These are phyloP conservation scores for Varroa destructor DNA, from an alignment of 1,140 invertebrate species.

Conservation along the genomic window DNA sequence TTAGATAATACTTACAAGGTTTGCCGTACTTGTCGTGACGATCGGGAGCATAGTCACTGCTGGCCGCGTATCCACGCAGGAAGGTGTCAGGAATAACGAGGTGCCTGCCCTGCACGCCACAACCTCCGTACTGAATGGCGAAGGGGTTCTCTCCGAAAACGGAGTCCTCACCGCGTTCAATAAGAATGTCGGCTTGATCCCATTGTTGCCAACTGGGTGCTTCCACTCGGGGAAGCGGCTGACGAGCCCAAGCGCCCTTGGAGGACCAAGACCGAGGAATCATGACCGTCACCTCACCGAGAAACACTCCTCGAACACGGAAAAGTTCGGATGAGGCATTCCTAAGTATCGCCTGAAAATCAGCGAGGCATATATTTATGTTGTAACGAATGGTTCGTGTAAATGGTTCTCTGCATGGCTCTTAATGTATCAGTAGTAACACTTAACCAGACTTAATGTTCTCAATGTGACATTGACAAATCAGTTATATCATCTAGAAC, in stretches of 20 bases:
- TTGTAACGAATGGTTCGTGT: no score
- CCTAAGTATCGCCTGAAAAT: conserved; percentile 19
- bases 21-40: conserved; percentile 25
- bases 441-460: no score
- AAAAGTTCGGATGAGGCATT: conserved; percentile 13
- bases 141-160: conserved; percentile 45
- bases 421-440: no score
- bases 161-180: conserved; percentile 32
- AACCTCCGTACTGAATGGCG: conserved; percentile 49
- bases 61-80: conserved; percentile 32
- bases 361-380: neutral
- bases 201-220: conserved; percentile 5
- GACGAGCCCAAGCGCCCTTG: conserved; percentile 15
- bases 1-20: conserved; percentile 14
- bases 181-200: conserved; percentile 1
- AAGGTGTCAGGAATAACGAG: conserved; percentile 46
- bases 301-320: neutral
- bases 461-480: no score
- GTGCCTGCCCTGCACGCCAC: conserved; percentile 48
- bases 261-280: conserved; percentile 9
- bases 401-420: no score
- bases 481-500: no score
- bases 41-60: neutral
- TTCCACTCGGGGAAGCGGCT: conserved; percentile 1
- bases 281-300: conserved; percentile 8